These are phyloP conservation scores for Parasteatoda tepidariorum DNA, from an alignment of 1,140 invertebrate genomes.

Conservation along the genomic window DNA sequence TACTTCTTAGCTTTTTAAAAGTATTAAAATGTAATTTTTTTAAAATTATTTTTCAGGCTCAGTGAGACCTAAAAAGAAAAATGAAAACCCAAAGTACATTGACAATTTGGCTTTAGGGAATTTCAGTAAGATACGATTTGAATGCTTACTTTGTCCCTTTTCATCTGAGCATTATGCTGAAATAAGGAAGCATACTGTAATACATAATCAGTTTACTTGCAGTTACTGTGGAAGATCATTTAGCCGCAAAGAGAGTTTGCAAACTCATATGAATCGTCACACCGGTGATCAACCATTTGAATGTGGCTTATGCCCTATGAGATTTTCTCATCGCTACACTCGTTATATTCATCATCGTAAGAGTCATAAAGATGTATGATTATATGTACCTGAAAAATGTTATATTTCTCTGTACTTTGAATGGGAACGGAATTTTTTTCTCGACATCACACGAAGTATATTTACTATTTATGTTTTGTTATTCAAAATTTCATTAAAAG, in stretches of 20 bases:
- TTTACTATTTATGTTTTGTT: no score
- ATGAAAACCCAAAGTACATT: constrained; percentile 21
- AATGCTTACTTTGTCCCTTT: constrained; percentile 74
- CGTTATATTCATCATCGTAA: constrained; percentile 46
- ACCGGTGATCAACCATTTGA: constrained; percentile 62
- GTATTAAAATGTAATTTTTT: no score
- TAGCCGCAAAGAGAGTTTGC: constrained; percentile 91
- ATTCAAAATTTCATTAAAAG: no score
- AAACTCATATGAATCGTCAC: constrained; percentile 80
- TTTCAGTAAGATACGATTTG: constrained; percentile 67
- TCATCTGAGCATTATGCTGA: neutral
- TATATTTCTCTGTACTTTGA: no score
- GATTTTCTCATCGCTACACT: constrained; percentile 38
- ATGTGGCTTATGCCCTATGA: constrained; percentile 52
- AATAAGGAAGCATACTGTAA: constrained; percentile 80
- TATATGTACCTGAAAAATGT: no score
- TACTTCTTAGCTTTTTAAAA: no score
- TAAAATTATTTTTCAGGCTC: no score
- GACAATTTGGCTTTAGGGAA: constrained; percentile 17
- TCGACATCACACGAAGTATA: no score
- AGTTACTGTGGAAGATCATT: constrained; percentile 85
- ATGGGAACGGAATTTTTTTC: no score
- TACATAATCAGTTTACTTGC: constrained; percentile 82
- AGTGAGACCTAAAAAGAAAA: no score
- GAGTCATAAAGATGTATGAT: constrained; percentile 25